Evolutionary conservation across 2,888 invertebrate species (phyloP).

Genomic region (Neoascia interrupta): DNA sequence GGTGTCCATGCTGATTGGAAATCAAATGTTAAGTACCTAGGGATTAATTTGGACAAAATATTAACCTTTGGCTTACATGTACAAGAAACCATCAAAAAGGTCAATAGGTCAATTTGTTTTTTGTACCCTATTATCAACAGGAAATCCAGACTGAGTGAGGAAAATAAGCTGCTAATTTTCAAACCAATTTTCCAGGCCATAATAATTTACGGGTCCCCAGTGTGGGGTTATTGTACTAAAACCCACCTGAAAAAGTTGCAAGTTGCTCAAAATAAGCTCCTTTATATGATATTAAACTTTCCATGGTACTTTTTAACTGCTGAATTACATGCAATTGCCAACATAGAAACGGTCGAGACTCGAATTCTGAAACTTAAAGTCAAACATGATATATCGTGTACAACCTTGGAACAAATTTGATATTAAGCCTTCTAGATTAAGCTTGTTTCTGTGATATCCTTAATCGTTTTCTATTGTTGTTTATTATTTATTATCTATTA

Average conservation of each 20-base stretch:
- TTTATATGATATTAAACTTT: constrained; percentile 31
- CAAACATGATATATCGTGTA: no score
- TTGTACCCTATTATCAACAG: constrained; percentile 2
- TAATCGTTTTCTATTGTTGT: no score
- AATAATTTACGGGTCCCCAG: constrained; percentile 6
- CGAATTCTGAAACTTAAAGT: no score
- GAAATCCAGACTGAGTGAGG: no score
- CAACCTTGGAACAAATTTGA: no score
- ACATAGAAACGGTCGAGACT: no score
- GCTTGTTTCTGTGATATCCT: no score
- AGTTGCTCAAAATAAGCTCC: constrained; percentile 23
- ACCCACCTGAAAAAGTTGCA: constrained; percentile 15
- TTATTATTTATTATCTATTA: no score
- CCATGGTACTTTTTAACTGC: constrained; percentile 17
- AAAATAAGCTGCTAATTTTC: constrained; percentile 19
- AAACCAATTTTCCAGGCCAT: constrained; percentile 28
- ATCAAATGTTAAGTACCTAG: no score
- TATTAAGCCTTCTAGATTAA: no score
- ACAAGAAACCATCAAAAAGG: background rate
- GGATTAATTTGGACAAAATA: background rate
- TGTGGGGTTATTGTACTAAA: constrained; percentile 27
- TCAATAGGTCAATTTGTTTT: background rate
- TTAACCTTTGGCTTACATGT: background rate
- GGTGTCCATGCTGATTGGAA: no score
- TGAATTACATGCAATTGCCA: no score